Evolutionary conservation across 2,113 vertebrate genomes (phyloP).

Genomic region (Callospermophilus lateralis): DNA sequence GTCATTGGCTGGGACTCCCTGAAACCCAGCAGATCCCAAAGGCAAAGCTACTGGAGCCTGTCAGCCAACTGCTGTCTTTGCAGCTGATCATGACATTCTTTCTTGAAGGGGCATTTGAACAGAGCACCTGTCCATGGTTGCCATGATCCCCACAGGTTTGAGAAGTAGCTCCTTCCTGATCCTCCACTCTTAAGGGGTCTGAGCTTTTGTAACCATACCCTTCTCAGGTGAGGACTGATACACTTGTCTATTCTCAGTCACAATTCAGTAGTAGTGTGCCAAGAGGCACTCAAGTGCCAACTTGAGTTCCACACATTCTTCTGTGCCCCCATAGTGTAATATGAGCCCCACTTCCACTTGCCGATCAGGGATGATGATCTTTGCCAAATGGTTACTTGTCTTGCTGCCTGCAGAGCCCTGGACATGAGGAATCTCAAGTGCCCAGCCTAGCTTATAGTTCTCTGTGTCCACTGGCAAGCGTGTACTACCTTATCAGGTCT

Average conservation of each 20-base stretch:
- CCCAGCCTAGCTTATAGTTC: background rate
- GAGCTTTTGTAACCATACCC: background rate
- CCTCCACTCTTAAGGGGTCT: background rate
- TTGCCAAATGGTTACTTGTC: slow-evolving; percentile 12
- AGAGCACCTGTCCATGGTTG: background rate
- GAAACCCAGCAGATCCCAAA: background rate
- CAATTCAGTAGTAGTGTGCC: background rate
- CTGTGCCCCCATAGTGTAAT: background rate
- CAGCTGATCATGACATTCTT: background rate
- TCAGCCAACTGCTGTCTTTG: background rate
- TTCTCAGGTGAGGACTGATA: background rate
- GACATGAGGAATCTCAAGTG: background rate
- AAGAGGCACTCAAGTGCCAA: background rate
- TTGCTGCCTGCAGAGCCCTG: background rate
- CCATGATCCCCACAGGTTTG: background rate
- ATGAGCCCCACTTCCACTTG: background rate
- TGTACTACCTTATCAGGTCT: background rate
- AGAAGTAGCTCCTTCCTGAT: background rate
- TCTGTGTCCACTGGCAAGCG: background rate
- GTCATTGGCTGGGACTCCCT: background rate
- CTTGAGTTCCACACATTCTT: background rate
- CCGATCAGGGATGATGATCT: slow-evolving; percentile 28
- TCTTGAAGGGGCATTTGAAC: background rate
- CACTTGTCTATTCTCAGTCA: background rate
- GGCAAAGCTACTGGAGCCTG: background rate